phyloP scores from a whole-genome alignment of 2,113 vertebrate species.

The Scopus umbretta region DNA sequence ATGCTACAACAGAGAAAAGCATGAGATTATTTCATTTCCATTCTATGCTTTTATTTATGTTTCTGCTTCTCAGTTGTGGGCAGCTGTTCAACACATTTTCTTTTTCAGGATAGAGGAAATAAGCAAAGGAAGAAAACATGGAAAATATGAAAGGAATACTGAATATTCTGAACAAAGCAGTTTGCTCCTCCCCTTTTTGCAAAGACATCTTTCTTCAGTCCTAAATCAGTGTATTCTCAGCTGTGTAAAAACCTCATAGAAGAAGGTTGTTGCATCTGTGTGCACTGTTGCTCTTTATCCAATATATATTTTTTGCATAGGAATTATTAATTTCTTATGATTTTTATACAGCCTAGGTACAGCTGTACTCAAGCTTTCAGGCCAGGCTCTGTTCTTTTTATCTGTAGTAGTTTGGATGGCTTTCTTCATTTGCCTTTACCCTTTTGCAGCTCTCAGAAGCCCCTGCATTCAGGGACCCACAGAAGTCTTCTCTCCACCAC shows the following conservation, averaged over 20 bases:
- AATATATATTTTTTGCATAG: not conserved
- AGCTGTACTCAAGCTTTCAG: not conserved
- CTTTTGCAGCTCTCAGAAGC: not conserved
- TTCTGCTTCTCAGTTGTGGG: not conserved
- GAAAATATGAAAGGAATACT: not conserved
- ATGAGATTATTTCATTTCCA: not conserved
- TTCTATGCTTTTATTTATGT: not conserved
- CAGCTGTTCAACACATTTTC: not conserved
- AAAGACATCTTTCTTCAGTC: not conserved
- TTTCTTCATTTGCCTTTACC: not conserved
- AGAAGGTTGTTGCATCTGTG: not conserved
- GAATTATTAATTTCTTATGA: not conserved
- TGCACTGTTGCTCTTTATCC: not conserved
- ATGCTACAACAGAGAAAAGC: not conserved
- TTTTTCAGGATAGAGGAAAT: not conserved
- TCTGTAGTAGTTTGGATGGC: not conserved
- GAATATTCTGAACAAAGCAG: not conserved
- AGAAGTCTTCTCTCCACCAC: not conserved
- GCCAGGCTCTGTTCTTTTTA: not conserved
- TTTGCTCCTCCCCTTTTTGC: not conserved
- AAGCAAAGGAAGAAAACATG: not conserved
- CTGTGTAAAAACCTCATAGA: not conserved
- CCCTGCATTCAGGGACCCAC: not conserved
- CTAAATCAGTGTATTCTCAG: not conserved
- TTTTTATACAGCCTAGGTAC: not conserved